Evolutionary conservation across 2,888 invertebrate species (phyloP).

Genomic region (Synanthedon tipuliformis): DNA sequence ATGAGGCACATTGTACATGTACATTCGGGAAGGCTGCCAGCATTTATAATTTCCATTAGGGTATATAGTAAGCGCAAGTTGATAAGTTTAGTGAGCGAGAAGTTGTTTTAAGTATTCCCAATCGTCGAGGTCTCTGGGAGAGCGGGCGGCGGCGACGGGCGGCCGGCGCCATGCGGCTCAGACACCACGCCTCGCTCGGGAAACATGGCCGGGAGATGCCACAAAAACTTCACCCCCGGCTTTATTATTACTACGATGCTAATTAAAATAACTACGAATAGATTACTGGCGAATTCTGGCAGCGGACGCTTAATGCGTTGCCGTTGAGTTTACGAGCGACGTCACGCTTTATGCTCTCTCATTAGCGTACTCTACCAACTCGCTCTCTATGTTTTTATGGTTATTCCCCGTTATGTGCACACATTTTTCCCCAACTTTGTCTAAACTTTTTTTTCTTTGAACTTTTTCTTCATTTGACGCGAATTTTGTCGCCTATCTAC

Average conservation of each 20-base stretch:
- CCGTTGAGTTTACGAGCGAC: slow-evolving; percentile 42
- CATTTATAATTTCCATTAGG: slow-evolving; percentile 40
- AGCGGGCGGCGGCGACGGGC: slow-evolving; percentile 10
- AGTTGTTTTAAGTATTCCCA: slow-evolving; percentile 54
- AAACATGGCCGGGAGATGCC: slow-evolving; percentile 47
- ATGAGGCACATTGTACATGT: not conserved
- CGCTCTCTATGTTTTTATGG: slow-evolving; percentile 41
- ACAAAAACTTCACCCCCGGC: slow-evolving; percentile 59
- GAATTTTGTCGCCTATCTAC: too few species aligned
- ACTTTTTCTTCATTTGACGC: too few species aligned
- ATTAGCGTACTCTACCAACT: slow-evolving; percentile 54
- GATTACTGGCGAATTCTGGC: slow-evolving; percentile 64
- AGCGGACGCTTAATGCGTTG: slow-evolving; percentile 58
- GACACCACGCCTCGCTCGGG: slow-evolving; percentile 26
- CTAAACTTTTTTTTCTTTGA: too few species aligned
- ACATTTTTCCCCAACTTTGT: slow-evolving; percentile 30
- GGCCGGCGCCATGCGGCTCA: slow-evolving; percentile 23
- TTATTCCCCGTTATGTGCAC: slow-evolving; percentile 11
- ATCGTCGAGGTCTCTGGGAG: slow-evolving; percentile 16
- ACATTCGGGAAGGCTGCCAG: slow-evolving; percentile 19
- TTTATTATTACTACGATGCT: slow-evolving; percentile 62
- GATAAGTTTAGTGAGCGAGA: slow-evolving; percentile 39
- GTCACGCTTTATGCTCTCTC: slow-evolving; percentile 65
- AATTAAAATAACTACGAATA: slow-evolving; percentile 68
- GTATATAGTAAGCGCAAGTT: slow-evolving; percentile 32